Base-by-base conservation (phyloP, 2,797 vertebrate genomes). In the Streptopelia turtur region DNA sequence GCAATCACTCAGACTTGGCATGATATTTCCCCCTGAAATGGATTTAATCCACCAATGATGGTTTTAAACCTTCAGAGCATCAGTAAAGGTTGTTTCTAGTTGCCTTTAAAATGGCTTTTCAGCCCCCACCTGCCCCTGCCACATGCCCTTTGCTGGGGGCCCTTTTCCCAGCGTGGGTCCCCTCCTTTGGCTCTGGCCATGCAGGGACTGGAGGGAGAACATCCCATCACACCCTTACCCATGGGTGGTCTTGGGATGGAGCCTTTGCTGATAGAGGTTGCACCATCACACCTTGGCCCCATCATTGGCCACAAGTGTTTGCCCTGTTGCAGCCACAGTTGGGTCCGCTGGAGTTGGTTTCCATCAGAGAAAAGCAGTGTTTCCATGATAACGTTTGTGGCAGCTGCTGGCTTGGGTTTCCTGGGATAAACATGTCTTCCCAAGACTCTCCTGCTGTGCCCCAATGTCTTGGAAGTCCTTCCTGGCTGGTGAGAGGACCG, bases 1-100 rank as follows among this genome's bases (percentile, higher is more conserved):
- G 70, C 71, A 81, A 75, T 94, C 50, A 21, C 75, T 96, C 82
- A 93, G 85, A 59, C n/a, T 70, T 92, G 78, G 71, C 78, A 15
- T 25, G 33, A 9, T 60, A 33, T 64, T 87, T 76, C 70, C 52
- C 25, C 50, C 45, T n/a, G 35, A 55, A 84, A 80, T 43, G 31
- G 31, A 27, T 91, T 86, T 85, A 60, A 85, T 90, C 47, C 45
- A 53, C 64, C 43, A 43, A 0, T 6, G 13, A 49, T 72, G 55
- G 39, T 31, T 68, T 56, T 69, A 94, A 6, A 78, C 18, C 68
- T 84, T 74, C 39, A 33, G 43, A 85, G n/a, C 66, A 55, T 24
- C 39, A n/a, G 3, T 39, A 57, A 39, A 70, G 13, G 52, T 68
- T 71, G 68, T 77, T 69, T 78, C n/a, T 81, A 37, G 14, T 24